A percentile compares a stretch with the other conserved stretches of the same genome.
Conservation (phyloP, 2,888 invertebrate genomes). For the Tryphoninae sp. region DNA sequence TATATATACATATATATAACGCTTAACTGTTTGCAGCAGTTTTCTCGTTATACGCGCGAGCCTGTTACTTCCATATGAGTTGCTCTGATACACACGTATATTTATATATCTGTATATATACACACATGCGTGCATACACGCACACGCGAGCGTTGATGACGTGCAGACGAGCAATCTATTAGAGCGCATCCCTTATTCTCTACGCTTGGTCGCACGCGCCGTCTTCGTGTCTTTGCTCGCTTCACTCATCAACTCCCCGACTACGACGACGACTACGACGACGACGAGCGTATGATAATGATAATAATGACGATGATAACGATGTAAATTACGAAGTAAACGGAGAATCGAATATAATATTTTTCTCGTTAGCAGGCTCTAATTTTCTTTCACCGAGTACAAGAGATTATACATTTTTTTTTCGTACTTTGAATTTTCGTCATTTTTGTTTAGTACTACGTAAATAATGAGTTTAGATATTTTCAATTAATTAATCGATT, state of each 20-base stretch:
- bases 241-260: constrained; percentile 24
- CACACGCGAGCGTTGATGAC: constrained; percentile 19
- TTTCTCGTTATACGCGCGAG: neutral
- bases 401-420: neutral
- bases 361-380: neutral
- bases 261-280: constrained; percentile 40
- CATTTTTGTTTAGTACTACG: neutral
- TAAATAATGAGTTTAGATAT: no score
- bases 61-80: neutral
- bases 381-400: neutral
- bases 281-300: constrained; percentile 61
- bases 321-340: constrained; percentile 2
- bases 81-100: constrained; percentile 4
- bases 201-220: constrained; percentile 49
- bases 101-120: neutral
- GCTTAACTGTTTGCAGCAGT: neutral
- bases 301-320: constrained; percentile 28
- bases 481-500: no score
- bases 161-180: constrained; percentile 69
- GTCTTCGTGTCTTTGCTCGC: constrained; percentile 33
- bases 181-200: constrained; percentile 65
- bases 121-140: constrained; percentile 21
- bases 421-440: neutral
- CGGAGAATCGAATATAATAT: neutral
- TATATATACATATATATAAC: neutral